Percentiles rank a stretch among this genome's conserved stretches.
Conservation (phyloP, 2,113 vertebrate genomes). For the Chaetodon trifascialis region DNA sequence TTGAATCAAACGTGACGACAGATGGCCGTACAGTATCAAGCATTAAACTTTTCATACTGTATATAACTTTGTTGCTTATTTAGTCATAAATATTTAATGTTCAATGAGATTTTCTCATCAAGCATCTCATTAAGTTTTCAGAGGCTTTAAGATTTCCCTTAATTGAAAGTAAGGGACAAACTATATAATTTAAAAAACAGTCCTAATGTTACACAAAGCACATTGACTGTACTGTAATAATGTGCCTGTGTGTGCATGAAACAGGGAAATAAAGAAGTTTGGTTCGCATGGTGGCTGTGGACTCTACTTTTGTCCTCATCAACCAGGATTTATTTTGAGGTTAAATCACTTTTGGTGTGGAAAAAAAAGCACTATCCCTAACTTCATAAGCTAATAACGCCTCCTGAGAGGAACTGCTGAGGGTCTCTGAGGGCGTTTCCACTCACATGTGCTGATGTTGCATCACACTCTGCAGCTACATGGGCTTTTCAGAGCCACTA, state of each 20-base stretch:
- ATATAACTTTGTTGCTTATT: not conserved
- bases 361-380: not conserved
- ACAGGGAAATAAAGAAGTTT: not conserved
- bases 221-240: not conserved
- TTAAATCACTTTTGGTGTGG: slow-evolving; percentile 14
- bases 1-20: too few relatives aligned
- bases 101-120: not conserved
- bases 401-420: too few relatives aligned
- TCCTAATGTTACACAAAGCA: not conserved
- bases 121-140: not conserved
- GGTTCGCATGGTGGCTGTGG: too few relatives aligned
- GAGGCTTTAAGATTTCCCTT: not conserved
- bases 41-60: too few relatives aligned
- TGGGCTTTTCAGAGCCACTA: not conserved
- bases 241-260: not conserved
- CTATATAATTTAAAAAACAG: not conserved
- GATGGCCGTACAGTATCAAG: too few relatives aligned
- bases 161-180: not conserved
- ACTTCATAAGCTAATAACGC: slow-evolving; percentile 23
- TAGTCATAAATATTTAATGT: not conserved
- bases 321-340: not conserved
- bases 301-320: not conserved
- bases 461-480: slow-evolving; percentile 2
- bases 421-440: slow-evolving; percentile 2
- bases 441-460: slow-evolving; percentile 39